Conservation (phyloP, 1,140 invertebrate species). For the Chrysopa pallens region DNA sequence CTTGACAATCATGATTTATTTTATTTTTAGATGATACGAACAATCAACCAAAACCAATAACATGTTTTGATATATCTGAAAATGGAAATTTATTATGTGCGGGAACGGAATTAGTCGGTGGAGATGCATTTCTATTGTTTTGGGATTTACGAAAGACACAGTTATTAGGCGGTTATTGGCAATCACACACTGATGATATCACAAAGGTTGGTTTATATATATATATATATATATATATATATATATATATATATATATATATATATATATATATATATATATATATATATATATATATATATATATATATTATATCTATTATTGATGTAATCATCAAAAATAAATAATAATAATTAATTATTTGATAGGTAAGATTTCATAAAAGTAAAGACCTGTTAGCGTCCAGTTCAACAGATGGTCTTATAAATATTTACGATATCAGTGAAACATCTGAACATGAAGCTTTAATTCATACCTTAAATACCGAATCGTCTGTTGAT, state of each 20-base stretch:
- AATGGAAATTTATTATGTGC: conserved; percentile 54
- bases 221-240: neutral
- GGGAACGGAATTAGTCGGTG: conserved; percentile 51
- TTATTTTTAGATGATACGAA: conserved; percentile 24
- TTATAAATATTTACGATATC: conserved; percentile 75
- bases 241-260: neutral
- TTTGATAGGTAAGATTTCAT: conserved; percentile 61
- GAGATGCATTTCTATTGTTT: conserved; percentile 61
- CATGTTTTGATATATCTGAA: conserved; percentile 57
- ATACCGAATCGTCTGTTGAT: conserved; percentile 66
- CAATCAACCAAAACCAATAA: conserved; percentile 32
- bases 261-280: neutral
- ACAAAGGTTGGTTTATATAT: conserved; percentile 35
- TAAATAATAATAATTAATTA: too few relatives aligned
- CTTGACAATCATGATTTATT: conserved; percentile 3
- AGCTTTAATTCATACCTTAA: conserved; percentile 61
- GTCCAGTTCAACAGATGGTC: conserved; percentile 64
- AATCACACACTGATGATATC: conserved; percentile 71
- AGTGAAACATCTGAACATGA: conserved; percentile 57
- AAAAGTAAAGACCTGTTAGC: conserved; percentile 47
- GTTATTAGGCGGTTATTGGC: conserved; percentile 67
- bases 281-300: conserved; percentile 1
- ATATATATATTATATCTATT: conserved; percentile 7
- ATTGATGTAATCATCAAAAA: conserved; percentile 1
- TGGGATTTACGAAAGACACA: conserved; percentile 55